phyloP scores from a whole-genome alignment of 1,140 invertebrate genomes.

The Acromyrmex heyeri region DNA sequence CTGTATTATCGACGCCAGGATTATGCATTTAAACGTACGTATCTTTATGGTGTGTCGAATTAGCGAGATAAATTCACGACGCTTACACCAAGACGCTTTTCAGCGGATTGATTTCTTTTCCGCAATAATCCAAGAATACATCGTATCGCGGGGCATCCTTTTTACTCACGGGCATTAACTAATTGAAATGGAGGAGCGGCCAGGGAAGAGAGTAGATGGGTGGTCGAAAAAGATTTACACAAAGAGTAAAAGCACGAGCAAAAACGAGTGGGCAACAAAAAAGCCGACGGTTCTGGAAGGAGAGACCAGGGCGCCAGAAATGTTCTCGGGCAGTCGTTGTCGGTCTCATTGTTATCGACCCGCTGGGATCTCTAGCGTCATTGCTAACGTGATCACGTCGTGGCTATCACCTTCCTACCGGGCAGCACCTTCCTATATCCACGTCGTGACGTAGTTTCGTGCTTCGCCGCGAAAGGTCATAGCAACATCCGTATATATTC shows the following conservation, averaged over 20 bases:
- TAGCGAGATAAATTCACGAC: not conserved
- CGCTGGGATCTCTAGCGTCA: constrained; percentile 67
- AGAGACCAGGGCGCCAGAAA: constrained; percentile 43
- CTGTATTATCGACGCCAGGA: constrained; percentile 24
- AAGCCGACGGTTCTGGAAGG: not conserved
- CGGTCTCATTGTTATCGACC: constrained; percentile 77
- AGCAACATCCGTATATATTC: constrained; percentile 51
- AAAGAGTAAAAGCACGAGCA: not conserved
- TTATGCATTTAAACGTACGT: not conserved
- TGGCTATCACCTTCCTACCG: constrained; percentile 69
- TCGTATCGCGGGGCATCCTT: not conserved
- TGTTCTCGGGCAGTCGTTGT: constrained; percentile 67
- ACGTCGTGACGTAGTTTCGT: constrained; percentile 65
- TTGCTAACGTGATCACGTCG: constrained; percentile 76
- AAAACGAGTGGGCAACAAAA: constrained; percentile 9
- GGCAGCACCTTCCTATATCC: constrained; percentile 65
- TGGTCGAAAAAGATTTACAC: not conserved
- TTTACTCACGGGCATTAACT: constrained; percentile 31
- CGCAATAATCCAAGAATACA: not conserved
- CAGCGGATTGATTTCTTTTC: constrained; percentile 16
- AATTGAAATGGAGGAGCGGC: constrained; percentile 29
- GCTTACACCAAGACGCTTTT: not conserved
- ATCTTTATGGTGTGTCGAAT: not conserved
- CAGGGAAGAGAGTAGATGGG: not conserved
- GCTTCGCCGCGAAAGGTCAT: constrained; percentile 68